Conservation (phyloP, 2,113 vertebrate species). For the Eulacestoma nigropectus region DNA sequence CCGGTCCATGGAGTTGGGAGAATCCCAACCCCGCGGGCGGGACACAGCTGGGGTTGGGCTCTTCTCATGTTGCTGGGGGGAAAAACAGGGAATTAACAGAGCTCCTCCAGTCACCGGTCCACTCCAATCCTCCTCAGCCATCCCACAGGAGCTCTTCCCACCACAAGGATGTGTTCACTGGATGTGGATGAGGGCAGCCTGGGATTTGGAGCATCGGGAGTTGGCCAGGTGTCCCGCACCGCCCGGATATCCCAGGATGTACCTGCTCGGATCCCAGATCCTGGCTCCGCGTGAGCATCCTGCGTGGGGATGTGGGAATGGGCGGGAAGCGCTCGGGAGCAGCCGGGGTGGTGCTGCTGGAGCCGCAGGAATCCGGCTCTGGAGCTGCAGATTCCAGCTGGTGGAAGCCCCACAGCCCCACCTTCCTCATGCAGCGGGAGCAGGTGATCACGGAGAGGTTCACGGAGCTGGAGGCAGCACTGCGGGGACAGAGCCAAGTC, state of each 20-base stretch:
- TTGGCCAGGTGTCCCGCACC: not conserved
- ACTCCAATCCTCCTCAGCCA: accelerated
- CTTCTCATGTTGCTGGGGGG: conserved; percentile 68
- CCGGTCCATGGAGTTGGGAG: conserved; percentile 75
- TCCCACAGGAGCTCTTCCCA: not conserved
- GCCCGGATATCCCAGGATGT: not conserved
- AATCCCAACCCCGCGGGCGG: conserved; percentile 80
- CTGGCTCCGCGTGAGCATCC: conserved; percentile 90
- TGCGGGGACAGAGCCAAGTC: not conserved
- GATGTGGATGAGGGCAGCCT: not conserved
- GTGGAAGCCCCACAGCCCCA: conserved; percentile 90
- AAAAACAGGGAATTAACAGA: not conserved
- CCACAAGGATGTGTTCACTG: accelerated
- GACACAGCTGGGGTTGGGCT: conserved; percentile 57
- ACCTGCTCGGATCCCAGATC: conserved; percentile 81
- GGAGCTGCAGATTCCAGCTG: conserved; percentile 76
- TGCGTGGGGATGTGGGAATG: conserved; percentile 73
- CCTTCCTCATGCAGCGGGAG: conserved; percentile 88
- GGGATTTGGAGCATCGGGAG: not conserved
- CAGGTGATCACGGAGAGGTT: conserved; percentile 84
- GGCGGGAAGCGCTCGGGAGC: conserved; percentile 52
- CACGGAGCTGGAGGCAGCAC: conserved; percentile 66
- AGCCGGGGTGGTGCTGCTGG: not conserved
- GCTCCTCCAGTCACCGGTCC: not conserved
- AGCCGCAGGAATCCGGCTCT: conserved; percentile 64